Percentiles rank a stretch among this genome's conserved stretches.
Evolutionary conservation across 2,888 invertebrate genomes (phyloP).

Genomic region (Pristionchus maxplancki): DNA sequence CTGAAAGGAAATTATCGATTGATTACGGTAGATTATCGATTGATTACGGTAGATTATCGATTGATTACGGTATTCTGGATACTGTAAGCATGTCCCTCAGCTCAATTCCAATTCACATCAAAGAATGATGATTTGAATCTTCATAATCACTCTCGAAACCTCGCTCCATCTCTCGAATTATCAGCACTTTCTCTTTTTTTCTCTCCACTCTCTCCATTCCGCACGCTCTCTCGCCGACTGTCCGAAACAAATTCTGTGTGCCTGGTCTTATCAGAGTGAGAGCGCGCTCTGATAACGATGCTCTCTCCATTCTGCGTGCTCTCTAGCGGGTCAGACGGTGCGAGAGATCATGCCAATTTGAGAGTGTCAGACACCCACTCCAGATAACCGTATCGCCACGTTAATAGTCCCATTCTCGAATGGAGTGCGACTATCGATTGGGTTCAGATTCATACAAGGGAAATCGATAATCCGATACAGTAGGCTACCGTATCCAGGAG

Average conservation of each 20-base stretch:
- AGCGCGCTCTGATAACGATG: neutral
- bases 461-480: neutral
- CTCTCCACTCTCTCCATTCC: neutral
- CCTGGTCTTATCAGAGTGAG: neutral
- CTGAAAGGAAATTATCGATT: conserved; percentile 54
- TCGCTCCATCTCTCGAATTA: neutral
- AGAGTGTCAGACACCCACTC: too few species aligned
- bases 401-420: neutral
- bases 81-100: too few species aligned
- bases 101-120: too few species aligned
- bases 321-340: too few species aligned
- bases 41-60: neutral
- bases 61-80: neutral
- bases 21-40: neutral
- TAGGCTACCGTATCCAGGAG: neutral
- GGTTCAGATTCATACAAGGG: neutral
- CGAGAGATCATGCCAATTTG: too few species aligned
- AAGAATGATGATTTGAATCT: conserved; percentile 2
- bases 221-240: conserved; percentile 1
- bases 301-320: too few species aligned
- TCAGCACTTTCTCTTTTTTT: neutral
- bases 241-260: neutral
- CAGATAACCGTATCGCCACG: neutral
- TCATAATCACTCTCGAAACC: neutral
- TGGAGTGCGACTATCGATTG: conserved; percentile 19